Conservation (phyloP, 2,797 vertebrate species). For the Nasua narica region DNA sequence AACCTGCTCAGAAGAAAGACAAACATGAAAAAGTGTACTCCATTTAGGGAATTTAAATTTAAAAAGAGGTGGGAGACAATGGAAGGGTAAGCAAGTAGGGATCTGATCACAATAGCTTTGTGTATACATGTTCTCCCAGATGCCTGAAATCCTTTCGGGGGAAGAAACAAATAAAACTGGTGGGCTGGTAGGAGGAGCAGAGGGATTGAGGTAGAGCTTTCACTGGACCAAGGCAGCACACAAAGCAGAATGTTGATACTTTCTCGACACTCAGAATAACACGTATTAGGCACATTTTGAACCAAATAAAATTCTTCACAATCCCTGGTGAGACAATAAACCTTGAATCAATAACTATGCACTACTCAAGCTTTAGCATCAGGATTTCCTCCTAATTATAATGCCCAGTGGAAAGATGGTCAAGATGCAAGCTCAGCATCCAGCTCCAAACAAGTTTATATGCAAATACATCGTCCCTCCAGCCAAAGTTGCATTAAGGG, state of each 20-base stretch:
- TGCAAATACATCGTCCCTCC: not conserved
- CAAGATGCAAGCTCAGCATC: not conserved
- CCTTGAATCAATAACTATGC: constrained; percentile 26
- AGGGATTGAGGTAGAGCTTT: not conserved
- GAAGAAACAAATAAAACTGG: constrained; percentile 1
- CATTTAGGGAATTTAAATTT: not conserved
- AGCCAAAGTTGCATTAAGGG: not conserved
- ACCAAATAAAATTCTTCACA: constrained; percentile 32
- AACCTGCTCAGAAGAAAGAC: not conserved
- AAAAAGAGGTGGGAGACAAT: not conserved
- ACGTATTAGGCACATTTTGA: constrained; percentile 29
- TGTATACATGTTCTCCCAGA: not conserved
- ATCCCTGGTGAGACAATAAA: constrained; percentile 21
- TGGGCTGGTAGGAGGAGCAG: not conserved
- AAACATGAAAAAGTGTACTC: not conserved
- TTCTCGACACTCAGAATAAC: constrained; percentile 24
- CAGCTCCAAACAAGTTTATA: not conserved
- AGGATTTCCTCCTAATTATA: constrained; percentile 5
- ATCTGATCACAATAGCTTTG: not conserved
- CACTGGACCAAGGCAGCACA: not conserved
- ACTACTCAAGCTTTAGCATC: not conserved
- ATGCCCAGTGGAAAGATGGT: not conserved
- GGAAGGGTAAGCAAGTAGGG: not conserved
- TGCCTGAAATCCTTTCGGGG: not conserved
- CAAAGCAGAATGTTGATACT: not conserved